These are phyloP conservation scores for Anguilla obscura DNA, from an alignment of 2,797 vertebrate genomes.

Conservation along the genomic window DNA sequence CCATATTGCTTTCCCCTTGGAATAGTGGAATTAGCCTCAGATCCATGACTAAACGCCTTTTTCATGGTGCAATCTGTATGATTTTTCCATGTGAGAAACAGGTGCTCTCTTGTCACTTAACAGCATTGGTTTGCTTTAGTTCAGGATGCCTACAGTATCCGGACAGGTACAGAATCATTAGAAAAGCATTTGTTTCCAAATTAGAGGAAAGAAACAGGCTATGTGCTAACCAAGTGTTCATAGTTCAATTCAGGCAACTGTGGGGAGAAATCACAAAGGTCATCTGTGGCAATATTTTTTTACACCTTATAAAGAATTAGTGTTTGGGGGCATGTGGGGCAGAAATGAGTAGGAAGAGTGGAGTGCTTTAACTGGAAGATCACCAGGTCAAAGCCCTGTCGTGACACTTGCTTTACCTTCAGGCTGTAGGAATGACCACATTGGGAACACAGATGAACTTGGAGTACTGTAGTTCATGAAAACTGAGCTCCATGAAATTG, in stretches of 20 bases:
- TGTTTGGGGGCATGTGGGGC: constrained; percentile 40
- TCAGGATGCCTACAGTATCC: background rate
- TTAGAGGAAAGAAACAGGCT: constrained; percentile 33
- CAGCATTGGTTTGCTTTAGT: constrained; percentile 7
- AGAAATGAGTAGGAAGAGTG: constrained; percentile 28
- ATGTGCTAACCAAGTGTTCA: background rate
- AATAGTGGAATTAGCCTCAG: constrained; percentile 42
- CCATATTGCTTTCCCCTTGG: constrained; percentile 40
- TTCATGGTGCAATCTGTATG: constrained; percentile 45
- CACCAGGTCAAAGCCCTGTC: constrained; percentile 44
- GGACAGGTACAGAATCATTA: constrained; percentile 31
- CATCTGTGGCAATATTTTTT: constrained; percentile 45
- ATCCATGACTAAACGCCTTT: constrained; percentile 47
- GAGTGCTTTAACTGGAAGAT: constrained; percentile 44
- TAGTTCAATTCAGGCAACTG: constrained; percentile 44
- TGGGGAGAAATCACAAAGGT: constrained; percentile 50
- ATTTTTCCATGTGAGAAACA: constrained; percentile 37
- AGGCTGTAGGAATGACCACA: constrained; percentile 39
- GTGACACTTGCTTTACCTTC: constrained; percentile 47
- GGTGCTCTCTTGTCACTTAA: constrained; percentile 11
- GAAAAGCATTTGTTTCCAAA: constrained; percentile 15
- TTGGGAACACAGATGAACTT: constrained; percentile 44
- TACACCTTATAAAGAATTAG: constrained; percentile 42
- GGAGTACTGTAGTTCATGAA: constrained; percentile 58
- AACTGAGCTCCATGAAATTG: constrained; percentile 61